Evolutionary conservation across 2,888 invertebrate genomes (phyloP).

Genomic region (Balanococcus diminutus): DNA sequence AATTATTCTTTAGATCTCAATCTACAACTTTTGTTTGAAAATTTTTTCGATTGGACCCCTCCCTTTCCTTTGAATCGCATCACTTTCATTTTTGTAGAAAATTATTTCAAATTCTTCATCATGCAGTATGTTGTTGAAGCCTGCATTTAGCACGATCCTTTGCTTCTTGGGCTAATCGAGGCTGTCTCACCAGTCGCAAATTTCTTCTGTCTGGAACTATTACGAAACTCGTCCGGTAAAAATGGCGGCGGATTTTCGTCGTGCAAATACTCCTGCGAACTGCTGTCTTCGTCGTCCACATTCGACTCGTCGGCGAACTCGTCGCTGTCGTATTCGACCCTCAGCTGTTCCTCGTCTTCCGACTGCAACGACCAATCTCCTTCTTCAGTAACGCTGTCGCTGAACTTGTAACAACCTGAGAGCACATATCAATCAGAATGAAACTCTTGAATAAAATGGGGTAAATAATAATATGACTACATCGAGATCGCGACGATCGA

Average conservation of each 20-base stretch:
- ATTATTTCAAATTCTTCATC: no score
- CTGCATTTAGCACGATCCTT: no score
- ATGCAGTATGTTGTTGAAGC: no score
- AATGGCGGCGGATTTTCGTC: conserved; percentile 60
- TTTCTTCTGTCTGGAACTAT: conserved; percentile 42
- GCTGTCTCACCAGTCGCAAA: conserved; percentile 45
- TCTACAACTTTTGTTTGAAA: no score
- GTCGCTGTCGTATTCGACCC: conserved; percentile 65
- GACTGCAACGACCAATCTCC: conserved; percentile 77
- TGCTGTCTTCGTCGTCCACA: conserved; percentile 62
- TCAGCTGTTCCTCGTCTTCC: conserved; percentile 67
- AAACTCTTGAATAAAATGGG: no score
- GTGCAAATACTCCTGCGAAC: conserved; percentile 66
- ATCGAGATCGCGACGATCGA: no score
- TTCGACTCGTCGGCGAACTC: conserved; percentile 68
- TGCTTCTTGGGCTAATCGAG: no score
- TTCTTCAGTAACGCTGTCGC: conserved; percentile 68
- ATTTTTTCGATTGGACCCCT: no score
- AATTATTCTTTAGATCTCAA: no score
- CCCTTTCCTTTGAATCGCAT: no score
- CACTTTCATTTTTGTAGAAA: no score
- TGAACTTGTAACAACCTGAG: conserved; percentile 73
- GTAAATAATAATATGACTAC: no score
- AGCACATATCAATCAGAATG: not conserved
- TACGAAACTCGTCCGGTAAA: conserved; percentile 62